Percentiles rank a stretch among this genome's conserved stretches.
phyloP scores from a whole-genome alignment of 2,888 invertebrate species.

The Diabrotica balteata region DNA sequence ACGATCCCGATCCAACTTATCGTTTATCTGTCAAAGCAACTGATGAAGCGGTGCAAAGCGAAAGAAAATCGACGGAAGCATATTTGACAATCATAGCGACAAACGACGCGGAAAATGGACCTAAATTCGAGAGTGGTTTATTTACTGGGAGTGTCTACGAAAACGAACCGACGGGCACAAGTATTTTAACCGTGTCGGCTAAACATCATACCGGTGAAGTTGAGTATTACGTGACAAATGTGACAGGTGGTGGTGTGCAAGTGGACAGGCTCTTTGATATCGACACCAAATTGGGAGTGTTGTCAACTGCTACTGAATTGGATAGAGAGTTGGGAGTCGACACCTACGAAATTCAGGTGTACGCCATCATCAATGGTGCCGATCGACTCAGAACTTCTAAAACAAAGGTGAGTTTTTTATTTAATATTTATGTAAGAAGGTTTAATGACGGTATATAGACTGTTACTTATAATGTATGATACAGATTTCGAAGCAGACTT shows the following conservation, averaged over 20 bases:
- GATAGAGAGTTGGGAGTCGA: conserved; percentile 86
- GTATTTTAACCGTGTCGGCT: conserved; percentile 82
- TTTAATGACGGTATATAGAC: no score
- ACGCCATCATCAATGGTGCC: conserved; percentile 77
- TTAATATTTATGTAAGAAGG: no score
- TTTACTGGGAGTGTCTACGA: conserved; percentile 84
- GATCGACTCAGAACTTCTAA: conserved; percentile 76
- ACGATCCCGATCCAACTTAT: conserved; percentile 76
- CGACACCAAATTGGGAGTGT: conserved; percentile 85
- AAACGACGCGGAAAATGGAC: conserved; percentile 66
- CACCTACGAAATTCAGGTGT: conserved; percentile 84
- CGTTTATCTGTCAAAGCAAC: conserved; percentile 87
- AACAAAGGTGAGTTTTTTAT: conserved; percentile 74
- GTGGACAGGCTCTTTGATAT: conserved; percentile 91
- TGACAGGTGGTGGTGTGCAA: conserved; percentile 76
- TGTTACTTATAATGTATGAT: no score
- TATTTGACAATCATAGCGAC: conserved; percentile 81
- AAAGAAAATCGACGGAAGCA: conserved; percentile 85
- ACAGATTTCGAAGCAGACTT: no score
- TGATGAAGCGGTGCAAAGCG: conserved; percentile 89
- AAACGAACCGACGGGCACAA: conserved; percentile 87
- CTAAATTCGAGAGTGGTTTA: conserved; percentile 69
- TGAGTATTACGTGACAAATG: conserved; percentile 91
- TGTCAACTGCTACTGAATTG: conserved; percentile 83
- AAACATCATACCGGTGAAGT: conserved; percentile 71